A percentile compares a stretch with the other conserved stretches of the same genome.
Conservation (phyloP, 2,888 invertebrate species). For the Chorisops tibialis region DNA sequence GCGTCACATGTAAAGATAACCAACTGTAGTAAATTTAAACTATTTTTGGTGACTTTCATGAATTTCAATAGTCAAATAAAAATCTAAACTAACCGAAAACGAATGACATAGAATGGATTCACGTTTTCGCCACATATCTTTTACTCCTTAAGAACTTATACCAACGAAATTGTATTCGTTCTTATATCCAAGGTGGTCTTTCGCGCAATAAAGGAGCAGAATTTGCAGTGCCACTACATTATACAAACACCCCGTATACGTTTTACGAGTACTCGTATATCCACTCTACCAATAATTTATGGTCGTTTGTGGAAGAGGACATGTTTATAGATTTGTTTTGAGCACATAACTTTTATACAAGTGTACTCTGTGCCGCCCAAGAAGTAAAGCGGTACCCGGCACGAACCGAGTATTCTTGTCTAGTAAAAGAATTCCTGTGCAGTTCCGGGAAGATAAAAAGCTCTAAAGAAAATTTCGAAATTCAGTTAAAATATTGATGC, state of each 20-base stretch:
- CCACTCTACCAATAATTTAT: slow-evolving; percentile 29
- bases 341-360: slow-evolving; percentile 26
- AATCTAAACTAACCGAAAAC: background rate
- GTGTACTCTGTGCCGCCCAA: background rate
- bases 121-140: background rate
- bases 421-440: too few relatives aligned
- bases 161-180: background rate
- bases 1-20: too few relatives aligned
- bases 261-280: too few relatives aligned
- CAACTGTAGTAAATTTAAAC: too few relatives aligned
- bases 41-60: too few relatives aligned
- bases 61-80: slow-evolving; percentile 1
- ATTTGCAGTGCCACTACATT: background rate
- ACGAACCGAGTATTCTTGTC: too few relatives aligned
- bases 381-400: too few relatives aligned
- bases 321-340: slow-evolving; percentile 34
- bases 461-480: too few relatives aligned
- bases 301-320: slow-evolving; percentile 28
- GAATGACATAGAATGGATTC: background rate
- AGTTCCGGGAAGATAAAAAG: too few relatives aligned
- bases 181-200: background rate
- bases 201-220: background rate
- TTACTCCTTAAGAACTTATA: background rate
- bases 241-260: background rate
- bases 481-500: too few relatives aligned